Evolutionary conservation across 2,797 vertebrate genomes (phyloP), one percentile per base, ranked within the genome.

Genomic region (Danio choprae): DNA sequence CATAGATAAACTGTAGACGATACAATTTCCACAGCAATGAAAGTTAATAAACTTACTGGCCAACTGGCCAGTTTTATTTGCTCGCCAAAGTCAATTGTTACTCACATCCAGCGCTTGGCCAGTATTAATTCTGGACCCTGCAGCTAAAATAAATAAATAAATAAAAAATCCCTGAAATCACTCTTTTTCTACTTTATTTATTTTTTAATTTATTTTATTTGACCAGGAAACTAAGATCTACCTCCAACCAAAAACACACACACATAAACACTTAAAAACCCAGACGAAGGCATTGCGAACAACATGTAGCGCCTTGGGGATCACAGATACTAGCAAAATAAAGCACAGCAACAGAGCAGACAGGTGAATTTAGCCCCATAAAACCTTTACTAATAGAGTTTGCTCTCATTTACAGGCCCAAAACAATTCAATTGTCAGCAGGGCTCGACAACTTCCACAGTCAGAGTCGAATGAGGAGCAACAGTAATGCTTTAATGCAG

Each of bases 321-420:
- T 80, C 81, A 84, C 44, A 87, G 74, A 81, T 81, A 86, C 67
- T 83, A 75, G 81, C 63, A 79, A 87, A 87, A 88, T 55, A 74
- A 77, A 59, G 53, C 69, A 76, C 60, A 69, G 77, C 51, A 80
- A 73, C 48, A 44, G 44, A 79, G 77, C 11, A 85, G 82, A 74
- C 84, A 86, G 86, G 84, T 90, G 86, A 85, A 89, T 89, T 89
- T 83, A 87, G 65, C 72, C 58, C 78, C 77, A 82, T 72, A 86
- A 86, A 86, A 85, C 80, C 83, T 86, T 77, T 73, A 76, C 85
- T 87, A 89, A 90, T 76, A 84, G 85, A 86, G 63, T 88, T 92
- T 89, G 72, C 82, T 58, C 86, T 89, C 65, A 80, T 90, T 87
- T 85, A 87, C 85, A 81, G 77, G 83, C 87, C 83, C 81, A 87